Evolutionary conservation across 1,140 invertebrate genomes (phyloP), one percentile per base, ranked within the genome.

Genomic region (Eciton burchellii): DNA sequence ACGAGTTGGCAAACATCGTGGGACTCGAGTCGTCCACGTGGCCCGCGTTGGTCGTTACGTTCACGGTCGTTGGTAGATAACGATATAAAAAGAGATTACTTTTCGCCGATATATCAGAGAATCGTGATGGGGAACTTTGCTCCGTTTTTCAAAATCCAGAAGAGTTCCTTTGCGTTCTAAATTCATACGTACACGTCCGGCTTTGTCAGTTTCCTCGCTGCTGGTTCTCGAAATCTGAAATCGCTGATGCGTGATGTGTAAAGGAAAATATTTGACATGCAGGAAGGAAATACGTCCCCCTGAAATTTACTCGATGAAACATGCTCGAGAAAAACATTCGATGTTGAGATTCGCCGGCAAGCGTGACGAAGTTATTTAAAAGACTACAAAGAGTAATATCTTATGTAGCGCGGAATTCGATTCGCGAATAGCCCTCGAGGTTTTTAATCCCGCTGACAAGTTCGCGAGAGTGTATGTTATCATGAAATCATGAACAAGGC

Each of bases 1-100:
- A 85, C 71, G 71, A 83, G 81, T 66, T 54, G 72, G 81, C 72
- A 83, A 85, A 86, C 84, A 84, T 43, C 35, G 29, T 45, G 43
- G 56, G 56, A 81, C 26, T 84, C 19, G 45, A 60, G n/a, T 16
- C 3, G 43, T 52, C 56, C 45, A n/a, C 41, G 49, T 66, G 77
- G 43, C 47, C 24, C 11, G n/a, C 43, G 14, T 68, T 52, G 63
- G 29, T 71, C 47, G 47, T 45, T 19, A 14, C 6, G 60, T 79
- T 56, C 21, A 29, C 19, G 41, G 70, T 52, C 54, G 45, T 49
- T n/a, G n/a, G 29, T 41, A 66, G 56, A 81, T 60, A 68, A 76
- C 70, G 16, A 21, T 41, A 24, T 52, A 26, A 85, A 73, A 65
- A n/a, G n/a, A 84, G 43, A 60, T 43, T 57, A 59, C 16, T 43